These are phyloP conservation scores for Andrena camellia DNA, from an alignment of 2,888 invertebrate genomes.

Conservation along the genomic window DNA sequence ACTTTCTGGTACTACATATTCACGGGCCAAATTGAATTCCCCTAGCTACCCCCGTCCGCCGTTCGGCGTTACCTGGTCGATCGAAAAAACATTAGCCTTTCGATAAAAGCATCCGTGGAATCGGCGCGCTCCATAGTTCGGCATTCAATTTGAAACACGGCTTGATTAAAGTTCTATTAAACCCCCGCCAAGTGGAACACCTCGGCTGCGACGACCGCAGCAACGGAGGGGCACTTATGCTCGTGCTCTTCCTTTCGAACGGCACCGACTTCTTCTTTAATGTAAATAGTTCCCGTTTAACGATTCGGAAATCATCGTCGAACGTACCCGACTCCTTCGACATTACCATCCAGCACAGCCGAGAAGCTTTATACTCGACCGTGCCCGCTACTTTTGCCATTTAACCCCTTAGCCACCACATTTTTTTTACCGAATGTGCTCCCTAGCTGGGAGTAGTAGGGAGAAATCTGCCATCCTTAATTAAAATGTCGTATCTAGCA, in stretches of 20 bases:
- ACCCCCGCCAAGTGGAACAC: conserved; percentile 19
- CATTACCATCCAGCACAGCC: too few species aligned
- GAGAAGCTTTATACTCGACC: too few species aligned
- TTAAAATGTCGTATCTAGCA: too few species aligned
- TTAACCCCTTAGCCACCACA: too few species aligned
- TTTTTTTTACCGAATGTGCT: too few species aligned
- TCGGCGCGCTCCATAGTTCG: conserved; percentile 12
- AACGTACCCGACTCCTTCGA: too few species aligned
- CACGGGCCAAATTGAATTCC: conserved; percentile 42
- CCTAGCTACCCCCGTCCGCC: neutral
- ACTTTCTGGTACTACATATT: conserved; percentile 38
- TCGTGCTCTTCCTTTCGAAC: conserved; percentile 10
- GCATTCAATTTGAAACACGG: conserved; percentile 36
- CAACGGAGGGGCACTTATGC: neutral
- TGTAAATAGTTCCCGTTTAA: conserved; percentile 35
- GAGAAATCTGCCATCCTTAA: too few species aligned
- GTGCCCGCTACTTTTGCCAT: too few species aligned
- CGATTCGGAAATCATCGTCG: conserved; percentile 13
- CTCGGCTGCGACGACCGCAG: neutral
- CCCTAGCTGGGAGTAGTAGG: too few species aligned
- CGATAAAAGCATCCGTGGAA: conserved; percentile 40
- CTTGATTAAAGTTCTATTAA: conserved; percentile 37
- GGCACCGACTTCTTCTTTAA: conserved; percentile 24
- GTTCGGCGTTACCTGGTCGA: conserved; percentile 16
- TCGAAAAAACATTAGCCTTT: conserved; percentile 56